Evolutionary conservation across 2,888 invertebrate genomes (phyloP).

Genomic region (Bibio marci): DNA sequence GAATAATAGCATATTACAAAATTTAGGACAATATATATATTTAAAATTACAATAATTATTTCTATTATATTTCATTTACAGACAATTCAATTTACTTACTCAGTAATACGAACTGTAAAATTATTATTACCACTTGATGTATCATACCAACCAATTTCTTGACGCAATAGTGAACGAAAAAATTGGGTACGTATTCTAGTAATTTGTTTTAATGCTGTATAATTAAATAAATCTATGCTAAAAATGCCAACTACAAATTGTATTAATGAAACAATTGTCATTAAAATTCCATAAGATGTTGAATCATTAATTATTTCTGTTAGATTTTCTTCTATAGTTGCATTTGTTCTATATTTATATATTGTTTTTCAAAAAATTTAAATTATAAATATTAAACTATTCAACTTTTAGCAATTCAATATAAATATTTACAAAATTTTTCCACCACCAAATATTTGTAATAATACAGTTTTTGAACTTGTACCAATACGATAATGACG

Average conservation of each 20-base stretch:
- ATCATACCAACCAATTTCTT: conserved; percentile 62
- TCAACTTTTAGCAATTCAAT: conserved; percentile 1
- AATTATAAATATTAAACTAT: conserved; percentile 1
- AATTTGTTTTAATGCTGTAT: conserved; percentile 44
- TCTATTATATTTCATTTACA: too few relatives aligned
- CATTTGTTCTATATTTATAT: conserved; percentile 30
- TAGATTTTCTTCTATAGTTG: conserved; percentile 35
- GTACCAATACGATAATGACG: conserved; percentile 39
- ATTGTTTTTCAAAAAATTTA: background rate
- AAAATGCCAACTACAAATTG: conserved; percentile 46
- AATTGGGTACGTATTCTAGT: conserved; percentile 42
- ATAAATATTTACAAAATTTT: conserved; percentile 32
- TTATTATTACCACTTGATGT: conserved; percentile 47
- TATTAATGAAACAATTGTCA: conserved; percentile 35
- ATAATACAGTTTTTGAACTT: conserved; percentile 37
- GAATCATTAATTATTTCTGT: conserved; percentile 46
- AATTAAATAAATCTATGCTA: conserved; percentile 49
- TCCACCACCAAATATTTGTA: conserved; percentile 46
- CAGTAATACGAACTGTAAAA: conserved; percentile 56
- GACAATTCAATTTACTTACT: conserved; percentile 38
- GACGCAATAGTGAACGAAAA: conserved; percentile 44
- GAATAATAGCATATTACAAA: conserved; percentile 12
- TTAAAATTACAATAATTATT: too few relatives aligned
- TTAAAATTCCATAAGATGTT: conserved; percentile 45
- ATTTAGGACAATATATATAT: background rate